These are phyloP conservation scores for Endotricha flammealis DNA, from an alignment of 2,888 invertebrate species.

Conservation along the genomic window DNA sequence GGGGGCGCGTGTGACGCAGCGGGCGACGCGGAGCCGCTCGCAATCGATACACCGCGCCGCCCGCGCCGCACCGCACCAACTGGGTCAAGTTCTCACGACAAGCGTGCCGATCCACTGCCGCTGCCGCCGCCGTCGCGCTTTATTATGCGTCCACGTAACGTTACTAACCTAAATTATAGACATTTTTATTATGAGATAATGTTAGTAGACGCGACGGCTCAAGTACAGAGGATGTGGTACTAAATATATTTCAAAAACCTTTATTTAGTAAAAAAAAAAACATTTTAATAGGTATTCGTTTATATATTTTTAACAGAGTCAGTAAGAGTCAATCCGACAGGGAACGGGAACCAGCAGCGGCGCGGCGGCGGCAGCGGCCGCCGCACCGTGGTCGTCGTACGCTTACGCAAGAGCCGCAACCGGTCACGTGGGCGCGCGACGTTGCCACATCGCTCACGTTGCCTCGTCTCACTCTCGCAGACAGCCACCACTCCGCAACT, in stretches of 20 bases:
- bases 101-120: constrained; percentile 49
- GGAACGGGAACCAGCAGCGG: too few species aligned
- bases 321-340: constrained; percentile 34
- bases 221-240: too few species aligned
- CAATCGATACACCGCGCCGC: constrained; percentile 66
- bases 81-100: constrained; percentile 75
- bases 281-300: too few species aligned
- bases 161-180: neutral
- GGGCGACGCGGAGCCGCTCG: constrained; percentile 61
- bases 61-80: constrained; percentile 55
- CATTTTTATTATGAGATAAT: too few species aligned
- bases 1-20: constrained; percentile 67
- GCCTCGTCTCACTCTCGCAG: constrained; percentile 53
- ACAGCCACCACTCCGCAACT: constrained; percentile 52
- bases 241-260: too few species aligned
- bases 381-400: constrained; percentile 58
- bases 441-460: constrained; percentile 59
- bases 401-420: constrained; percentile 74
- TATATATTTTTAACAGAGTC: constrained; percentile 23
- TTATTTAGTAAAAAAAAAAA: neutral
- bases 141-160: neutral
- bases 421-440: constrained; percentile 68
- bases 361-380: constrained; percentile 31
- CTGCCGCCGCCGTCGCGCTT: constrained; percentile 28
- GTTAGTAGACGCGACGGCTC: too few species aligned